Percentiles rank a stretch among this genome's conserved stretches.
Evolutionary conservation across 2,797 vertebrate species (phyloP).

Genomic region (Miichthys miiuy): DNA sequence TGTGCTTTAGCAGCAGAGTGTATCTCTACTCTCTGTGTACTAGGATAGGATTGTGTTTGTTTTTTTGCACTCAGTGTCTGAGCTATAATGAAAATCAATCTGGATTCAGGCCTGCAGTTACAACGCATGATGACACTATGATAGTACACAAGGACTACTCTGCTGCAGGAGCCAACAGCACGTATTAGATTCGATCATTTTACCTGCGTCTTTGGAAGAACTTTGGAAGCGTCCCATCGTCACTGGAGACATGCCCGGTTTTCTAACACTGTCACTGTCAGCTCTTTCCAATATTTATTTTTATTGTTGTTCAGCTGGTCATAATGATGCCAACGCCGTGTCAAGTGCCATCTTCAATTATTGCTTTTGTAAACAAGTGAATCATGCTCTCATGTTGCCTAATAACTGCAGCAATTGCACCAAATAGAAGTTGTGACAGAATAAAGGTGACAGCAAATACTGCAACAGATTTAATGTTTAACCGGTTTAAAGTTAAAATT

Average conservation of each 20-base stretch:
- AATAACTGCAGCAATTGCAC: neutral
- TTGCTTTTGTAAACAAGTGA: slow-evolving; percentile 1
- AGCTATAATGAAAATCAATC: slow-evolving; percentile 66
- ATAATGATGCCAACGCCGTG: neutral
- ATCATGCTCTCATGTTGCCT: slow-evolving; percentile 10
- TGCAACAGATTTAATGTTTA: neutral
- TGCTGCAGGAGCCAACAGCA: slow-evolving; percentile 23
- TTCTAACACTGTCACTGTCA: slow-evolving; percentile 15
- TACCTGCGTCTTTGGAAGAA: slow-evolving; percentile 44
- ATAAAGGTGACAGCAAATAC: neutral
- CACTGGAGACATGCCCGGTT: slow-evolving; percentile 45
- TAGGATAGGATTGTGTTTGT: slow-evolving; percentile 41
- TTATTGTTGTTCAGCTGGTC: slow-evolving; percentile 22
- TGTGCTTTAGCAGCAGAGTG: neutral
- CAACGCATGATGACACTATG: slow-evolving; percentile 47
- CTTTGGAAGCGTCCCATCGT: slow-evolving; percentile 43
- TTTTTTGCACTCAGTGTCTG: slow-evolving; percentile 44
- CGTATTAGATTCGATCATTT: slow-evolving; percentile 35
- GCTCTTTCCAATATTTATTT: slow-evolving; percentile 22
- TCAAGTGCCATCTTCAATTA: slow-evolving; percentile 4
- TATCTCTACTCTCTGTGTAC: slow-evolving; percentile 21
- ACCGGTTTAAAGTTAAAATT: neutral
- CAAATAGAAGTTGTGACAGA: neutral
- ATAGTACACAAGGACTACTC: slow-evolving; percentile 27
- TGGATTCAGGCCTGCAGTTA: slow-evolving; percentile 53